Conservation (phyloP, 2,888 invertebrate genomes). For the Chirona hameri region DNA sequence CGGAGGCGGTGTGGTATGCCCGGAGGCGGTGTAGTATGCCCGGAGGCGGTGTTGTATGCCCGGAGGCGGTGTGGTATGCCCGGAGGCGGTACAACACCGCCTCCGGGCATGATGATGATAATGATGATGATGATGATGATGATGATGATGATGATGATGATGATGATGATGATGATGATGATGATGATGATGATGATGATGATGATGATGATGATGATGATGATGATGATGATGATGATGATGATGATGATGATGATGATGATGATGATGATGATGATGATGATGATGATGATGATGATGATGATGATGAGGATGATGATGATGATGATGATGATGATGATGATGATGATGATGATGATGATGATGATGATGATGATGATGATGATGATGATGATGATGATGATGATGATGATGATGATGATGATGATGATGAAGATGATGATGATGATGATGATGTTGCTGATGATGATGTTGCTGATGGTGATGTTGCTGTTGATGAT, state of each 20-base stretch:
- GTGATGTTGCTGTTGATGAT: no score
- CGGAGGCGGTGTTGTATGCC: no score
- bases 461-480: no score
- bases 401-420: constrained; percentile 22
- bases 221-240: constrained; percentile 22
- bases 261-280: constrained; percentile 22
- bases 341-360: constrained; percentile 22
- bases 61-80: no score
- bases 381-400: constrained; percentile 22
- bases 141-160: constrained; percentile 22
- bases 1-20: no score
- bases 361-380: constrained; percentile 22
- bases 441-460: no score
- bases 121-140: constrained; percentile 22
- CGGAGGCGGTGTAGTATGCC: no score
- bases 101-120: constrained; percentile 2
- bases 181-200: constrained; percentile 22
- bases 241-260: constrained; percentile 10
- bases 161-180: constrained; percentile 22
- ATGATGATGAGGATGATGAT: no score
- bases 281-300: constrained; percentile 9
- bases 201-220: constrained; percentile 22
- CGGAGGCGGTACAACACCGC: no score
- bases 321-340: constrained; percentile 22
- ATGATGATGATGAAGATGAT: constrained; percentile 10